Conservation (phyloP, 2,888 invertebrate species). For the Hirtodrosophila cameraria region DNA sequence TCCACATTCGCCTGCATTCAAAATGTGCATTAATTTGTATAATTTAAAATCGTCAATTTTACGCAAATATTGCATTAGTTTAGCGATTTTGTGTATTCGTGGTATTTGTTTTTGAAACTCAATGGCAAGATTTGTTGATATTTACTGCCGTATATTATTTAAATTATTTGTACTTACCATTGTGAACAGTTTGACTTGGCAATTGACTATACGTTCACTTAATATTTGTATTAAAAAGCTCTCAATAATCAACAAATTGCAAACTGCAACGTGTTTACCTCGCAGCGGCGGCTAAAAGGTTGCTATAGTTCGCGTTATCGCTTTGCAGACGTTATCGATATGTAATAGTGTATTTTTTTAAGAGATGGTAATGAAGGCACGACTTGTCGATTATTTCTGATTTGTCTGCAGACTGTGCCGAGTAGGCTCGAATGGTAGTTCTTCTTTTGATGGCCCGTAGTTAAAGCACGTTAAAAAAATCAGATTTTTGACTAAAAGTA, state of each 20-base stretch:
- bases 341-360: too few species aligned
- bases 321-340: conserved; percentile 30
- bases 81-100: background rate
- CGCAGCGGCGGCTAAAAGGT: conserved; percentile 29
- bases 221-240: conserved; percentile 16
- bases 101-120: background rate
- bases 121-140: background rate
- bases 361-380: background rate
- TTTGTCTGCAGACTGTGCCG: too few species aligned
- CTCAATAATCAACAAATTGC: conserved; percentile 21
- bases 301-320: conserved; percentile 15
- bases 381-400: too few species aligned
- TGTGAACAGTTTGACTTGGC: conserved; percentile 5
- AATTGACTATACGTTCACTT: conserved; percentile 10
- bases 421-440: too few species aligned
- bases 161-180: conserved; percentile 27
- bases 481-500: too few species aligned
- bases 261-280: conserved; percentile 72
- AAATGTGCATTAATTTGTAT: background rate
- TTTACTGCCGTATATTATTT: background rate
- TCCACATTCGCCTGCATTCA: conserved; percentile 84
- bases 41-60: background rate
- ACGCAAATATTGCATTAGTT: conserved; percentile 62
- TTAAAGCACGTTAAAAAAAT: too few species aligned
- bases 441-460: too few species aligned